A percentile compares a stretch with the other conserved stretches of the same genome.
Conservation (phyloP, 1,140 invertebrate species). For the Magallana angulata region DNA sequence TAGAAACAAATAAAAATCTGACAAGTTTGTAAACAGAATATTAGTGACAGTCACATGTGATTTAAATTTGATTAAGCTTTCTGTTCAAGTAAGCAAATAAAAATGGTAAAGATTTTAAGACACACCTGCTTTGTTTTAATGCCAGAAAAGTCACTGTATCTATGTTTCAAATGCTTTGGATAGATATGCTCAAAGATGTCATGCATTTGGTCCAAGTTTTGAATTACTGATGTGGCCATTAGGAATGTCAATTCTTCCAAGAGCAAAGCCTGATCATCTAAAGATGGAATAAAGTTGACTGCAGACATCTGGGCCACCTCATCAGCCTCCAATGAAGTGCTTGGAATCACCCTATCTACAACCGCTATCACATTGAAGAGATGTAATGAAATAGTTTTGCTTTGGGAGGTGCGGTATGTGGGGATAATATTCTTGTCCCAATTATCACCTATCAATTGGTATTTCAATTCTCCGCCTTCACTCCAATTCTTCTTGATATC, state of each 20-base stretch:
- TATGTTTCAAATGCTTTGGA: background rate
- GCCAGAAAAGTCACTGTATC: background rate
- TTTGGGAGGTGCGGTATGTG: background rate
- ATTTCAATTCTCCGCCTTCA: background rate
- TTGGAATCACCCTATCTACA: background rate
- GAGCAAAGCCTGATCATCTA: background rate
- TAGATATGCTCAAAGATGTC: background rate
- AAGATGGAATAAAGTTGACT: background rate
- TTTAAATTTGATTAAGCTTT: too few species aligned
- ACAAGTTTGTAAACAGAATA: too few species aligned
- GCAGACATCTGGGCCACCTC: background rate
- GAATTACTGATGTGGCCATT: background rate
- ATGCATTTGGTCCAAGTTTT: background rate
- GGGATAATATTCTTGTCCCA: constrained; percentile 9
- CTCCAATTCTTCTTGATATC: constrained; percentile 6
- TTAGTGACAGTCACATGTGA: too few species aligned
- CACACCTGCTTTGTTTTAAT: background rate
- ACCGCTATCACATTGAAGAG: constrained; percentile 12
- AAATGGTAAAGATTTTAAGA: background rate
- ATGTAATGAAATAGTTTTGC: constrained; percentile 2
- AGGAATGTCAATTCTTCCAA: constrained; percentile 3
- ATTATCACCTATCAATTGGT: constrained; percentile 16
- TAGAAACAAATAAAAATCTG: too few species aligned
- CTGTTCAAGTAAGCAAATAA: background rate
- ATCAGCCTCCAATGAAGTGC: background rate